A percentile compares a stretch with the other conserved stretches of the same genome.
These are phyloP conservation scores for Aptenodytes forsteri DNA, from an alignment of 2,113 vertebrate species.

Conservation along the genomic window DNA sequence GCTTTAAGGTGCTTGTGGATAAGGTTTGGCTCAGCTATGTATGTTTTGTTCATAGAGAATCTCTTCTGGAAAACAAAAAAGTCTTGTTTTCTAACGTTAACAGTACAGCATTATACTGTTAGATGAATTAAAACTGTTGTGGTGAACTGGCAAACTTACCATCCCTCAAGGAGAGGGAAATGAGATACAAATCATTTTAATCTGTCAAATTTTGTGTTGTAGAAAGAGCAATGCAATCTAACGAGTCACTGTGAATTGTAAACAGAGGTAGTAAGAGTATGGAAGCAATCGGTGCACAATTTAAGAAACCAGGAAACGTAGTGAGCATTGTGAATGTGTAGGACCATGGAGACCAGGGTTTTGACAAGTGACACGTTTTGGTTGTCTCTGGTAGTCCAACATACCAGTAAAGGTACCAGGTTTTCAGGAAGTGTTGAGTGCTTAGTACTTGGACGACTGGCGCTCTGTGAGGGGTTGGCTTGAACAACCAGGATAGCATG, in stretches of 20 bases:
- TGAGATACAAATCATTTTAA: neutral
- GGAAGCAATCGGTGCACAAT: rapidly evolving
- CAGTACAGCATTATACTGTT: neutral
- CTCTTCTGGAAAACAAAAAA: neutral
- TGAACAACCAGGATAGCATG: neutral
- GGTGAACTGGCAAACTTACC: neutral
- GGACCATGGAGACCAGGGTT: neutral
- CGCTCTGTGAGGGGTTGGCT: neutral
- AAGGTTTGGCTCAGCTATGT: neutral
- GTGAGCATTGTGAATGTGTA: neutral
- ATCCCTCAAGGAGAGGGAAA: neutral
- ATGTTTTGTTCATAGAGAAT: neutral
- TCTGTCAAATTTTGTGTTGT: neutral
- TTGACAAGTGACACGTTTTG: neutral
- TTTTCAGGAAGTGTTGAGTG: neutral
- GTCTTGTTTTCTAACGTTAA: neutral
- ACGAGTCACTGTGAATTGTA: neutral
- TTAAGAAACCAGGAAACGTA: rapidly evolving
- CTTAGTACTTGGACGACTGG: neutral
- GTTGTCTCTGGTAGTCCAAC: neutral
- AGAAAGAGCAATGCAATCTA: neutral
- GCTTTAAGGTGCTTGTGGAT: neutral
- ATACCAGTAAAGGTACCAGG: neutral
- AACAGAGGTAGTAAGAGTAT: neutral
- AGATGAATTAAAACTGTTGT: neutral